Evolutionary conservation across 1,140 invertebrate genomes (phyloP), one percentile per base, ranked within the genome.

Genomic region (Drosophila mojavensis): DNA sequence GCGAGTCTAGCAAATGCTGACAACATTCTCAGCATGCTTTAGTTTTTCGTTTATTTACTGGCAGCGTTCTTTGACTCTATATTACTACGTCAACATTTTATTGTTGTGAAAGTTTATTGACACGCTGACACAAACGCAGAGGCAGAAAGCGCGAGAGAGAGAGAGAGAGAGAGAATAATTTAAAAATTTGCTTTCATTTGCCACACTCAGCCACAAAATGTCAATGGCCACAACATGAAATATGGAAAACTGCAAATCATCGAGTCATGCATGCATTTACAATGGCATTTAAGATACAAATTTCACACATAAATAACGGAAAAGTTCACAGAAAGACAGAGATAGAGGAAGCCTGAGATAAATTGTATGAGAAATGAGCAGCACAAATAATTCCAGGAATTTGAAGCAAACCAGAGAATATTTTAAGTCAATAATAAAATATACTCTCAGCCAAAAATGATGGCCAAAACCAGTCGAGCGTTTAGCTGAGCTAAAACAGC

Each of bases 231-330:
- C 56, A 55, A 11, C 51, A n/a, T 39, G n/a, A 20, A 45, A 33
- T 64, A 13, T 41, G 33, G 3, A 56, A 56, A 53, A 59, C 53
- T 33, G 65, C 70, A 65, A 74, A 58, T 84, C 81, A 76, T 72
- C 62, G 62, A 63, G 61, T 55, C 81, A 69, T 69, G 73, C 62
- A 66, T 80, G 67, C 62, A 75, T 53, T 71, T 75, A 64, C 77
- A 78, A 71, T 78, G 65, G 41, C 62, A 63, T 77, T 84, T 67
- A 73, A 56, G 43, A 61, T 48, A 43, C 74, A 54, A 53, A 63
- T 60, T 63, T 26, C 28, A 47, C 17, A 54, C 13, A 65, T n/a
- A 56, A n/a, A 66, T 7, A 59, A 45, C 28, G 5, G 30, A 51
- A 4, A 61, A 36, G 33, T 47, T 5, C 2, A 39, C 13, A 15